Evolutionary conservation across 2,113 vertebrate genomes (phyloP).

Genomic region (Hippopotamus amphibius): DNA sequence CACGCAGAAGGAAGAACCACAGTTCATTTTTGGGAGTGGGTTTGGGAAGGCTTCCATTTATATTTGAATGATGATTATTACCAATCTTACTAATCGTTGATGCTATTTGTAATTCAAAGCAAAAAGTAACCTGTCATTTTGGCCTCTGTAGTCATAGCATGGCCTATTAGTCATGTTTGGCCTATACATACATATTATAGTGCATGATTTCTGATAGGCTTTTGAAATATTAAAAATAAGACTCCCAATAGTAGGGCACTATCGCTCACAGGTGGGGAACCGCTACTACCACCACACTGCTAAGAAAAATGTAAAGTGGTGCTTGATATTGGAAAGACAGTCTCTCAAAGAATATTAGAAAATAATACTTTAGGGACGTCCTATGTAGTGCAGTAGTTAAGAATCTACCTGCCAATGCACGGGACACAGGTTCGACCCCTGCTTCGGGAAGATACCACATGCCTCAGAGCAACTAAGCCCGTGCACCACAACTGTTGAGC

Average conservation of each 20-base stretch:
- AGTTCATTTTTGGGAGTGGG: not conserved
- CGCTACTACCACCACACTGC: not conserved
- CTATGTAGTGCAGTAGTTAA: no score
- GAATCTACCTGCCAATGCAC: no score
- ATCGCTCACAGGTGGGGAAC: not conserved
- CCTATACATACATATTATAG: not conserved
- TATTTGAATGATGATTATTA: not conserved
- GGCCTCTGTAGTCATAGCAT: not conserved
- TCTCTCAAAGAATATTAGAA: not conserved
- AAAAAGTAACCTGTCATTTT: not conserved
- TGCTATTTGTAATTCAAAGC: not conserved
- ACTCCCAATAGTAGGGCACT: not conserved
- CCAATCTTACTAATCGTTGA: not conserved
- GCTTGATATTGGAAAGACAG: not conserved
- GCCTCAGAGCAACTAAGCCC: no score
- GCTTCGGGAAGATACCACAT: no score
- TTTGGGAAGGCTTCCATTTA: conserved; percentile 16
- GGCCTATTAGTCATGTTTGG: not conserved
- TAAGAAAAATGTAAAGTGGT: conserved; percentile 9
- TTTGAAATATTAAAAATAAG: conserved; percentile 41
- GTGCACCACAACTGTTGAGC: no score
- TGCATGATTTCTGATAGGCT: conserved; percentile 2
- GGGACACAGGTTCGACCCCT: no score
- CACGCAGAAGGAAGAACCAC: not conserved
- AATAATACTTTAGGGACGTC: not conserved